Evolutionary conservation across 1,140 invertebrate species (phyloP), one percentile per base, ranked within the genome.

Genomic region (Plectus sambesii): DNA sequence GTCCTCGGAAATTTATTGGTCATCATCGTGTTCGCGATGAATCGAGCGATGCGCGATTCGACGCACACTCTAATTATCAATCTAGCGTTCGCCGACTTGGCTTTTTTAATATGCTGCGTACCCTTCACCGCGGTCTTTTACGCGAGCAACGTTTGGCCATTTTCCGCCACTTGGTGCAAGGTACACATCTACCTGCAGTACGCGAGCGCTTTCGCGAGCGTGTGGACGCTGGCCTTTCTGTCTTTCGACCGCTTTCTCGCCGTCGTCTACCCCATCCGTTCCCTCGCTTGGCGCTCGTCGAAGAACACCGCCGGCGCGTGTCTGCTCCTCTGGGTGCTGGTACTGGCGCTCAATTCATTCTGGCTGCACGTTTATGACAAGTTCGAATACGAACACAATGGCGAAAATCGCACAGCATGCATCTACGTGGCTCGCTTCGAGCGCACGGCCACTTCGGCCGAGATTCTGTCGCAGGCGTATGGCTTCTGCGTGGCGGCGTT

Each of bases 201-300:
- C 54, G 85, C 90, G 1, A 88, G 84, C 4, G 86, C 85, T 1
- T 87, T 85, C 59, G 84, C 84, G 2, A 87, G 84, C 55, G 86
- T 90, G 5, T 90, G 88, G 67, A 90, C 86, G 0, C 72, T 93
- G n/a, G 86, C 92, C 0, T 76, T 92, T 35, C 90, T 93, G 86
- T 88, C 85, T 17, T 70, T 90, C 25, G 87, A 92, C 69, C 78
- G 87, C 53, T 92, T 86, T 69, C 75, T 93, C 63, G 87, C 39
- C 39, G 17, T 40, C 39, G 39, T 40, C 12, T 17, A 9, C 30
- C 39, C 39, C 17, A 8, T 40, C 8, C 30, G 17, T 12, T 33
- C 30, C 12, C 17, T 33, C 12, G 17, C 30, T 12, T 33, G 12
- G 17, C 30, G 30, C 12, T 12, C 30, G 30, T 33, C 30, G 30